Base-by-base conservation (phyloP, 2,888 invertebrate genomes). In the Caenorhabditis sp. region DNA sequence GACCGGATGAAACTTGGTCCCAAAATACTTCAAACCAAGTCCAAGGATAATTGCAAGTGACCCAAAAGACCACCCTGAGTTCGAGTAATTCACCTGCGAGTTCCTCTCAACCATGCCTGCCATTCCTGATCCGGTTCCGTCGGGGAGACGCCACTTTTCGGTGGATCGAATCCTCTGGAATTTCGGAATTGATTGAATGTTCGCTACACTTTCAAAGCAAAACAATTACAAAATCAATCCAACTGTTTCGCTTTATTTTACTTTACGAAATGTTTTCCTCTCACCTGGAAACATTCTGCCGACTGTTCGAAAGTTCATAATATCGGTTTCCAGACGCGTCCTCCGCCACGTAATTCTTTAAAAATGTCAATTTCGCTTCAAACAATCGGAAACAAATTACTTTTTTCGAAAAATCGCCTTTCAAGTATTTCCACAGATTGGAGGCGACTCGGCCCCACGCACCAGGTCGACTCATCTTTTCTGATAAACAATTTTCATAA, bases 21-120 rank as follows among this genome's bases (percentile, higher is more conserved):
- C n/a, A n/a, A n/a, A n/a, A n/a, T n/a, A n/a, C n/a, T n/a, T n/a
- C n/a, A n/a, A n/a, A n/a, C n/a, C n/a, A n/a, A n/a, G n/a, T n/a
- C n/a, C n/a, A n/a, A n/a, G n/a, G n/a, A n/a, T n/a, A n/a, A n/a
- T n/a, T n/a, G n/a, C n/a, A n/a, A n/a, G n/a, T n/a, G n/a, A n/a
- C n/a, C n/a, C n/a, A n/a, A n/a, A n/a, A 35, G 35, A 35, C 4
- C 35, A 35, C 30, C n/a, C n/a, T n/a, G 45, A 58, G 45, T n/a
- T 22, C 37, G 24, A 43, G 26, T 17, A 35, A 24, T 45, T 63
- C 35, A 81, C 62, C 78, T 72, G 30, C 88, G 66, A 17, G 86
- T 84, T 13, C 86, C 86, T 48, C 79, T 81, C 27, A 87, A 53
- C 88, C 88, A 88, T 13, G 86, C 68, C 52, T 81, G 81, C 88